These are phyloP conservation scores for Platyscapa corneri DNA, from an alignment of 1,140 invertebrate species.

Conservation along the genomic window DNA sequence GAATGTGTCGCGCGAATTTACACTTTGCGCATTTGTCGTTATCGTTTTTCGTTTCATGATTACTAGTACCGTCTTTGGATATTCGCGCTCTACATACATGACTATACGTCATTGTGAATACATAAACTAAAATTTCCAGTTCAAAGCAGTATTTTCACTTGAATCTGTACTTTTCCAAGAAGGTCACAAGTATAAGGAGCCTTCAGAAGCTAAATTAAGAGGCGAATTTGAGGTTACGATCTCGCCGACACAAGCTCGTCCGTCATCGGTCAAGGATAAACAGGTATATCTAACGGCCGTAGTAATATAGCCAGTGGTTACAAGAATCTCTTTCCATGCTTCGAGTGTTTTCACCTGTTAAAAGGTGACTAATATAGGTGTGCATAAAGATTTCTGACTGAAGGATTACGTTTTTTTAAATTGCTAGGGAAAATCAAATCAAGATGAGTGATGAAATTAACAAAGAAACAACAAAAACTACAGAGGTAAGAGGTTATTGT, in stretches of 20 bases:
- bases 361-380: constrained; percentile 10
- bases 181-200: background rate
- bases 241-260: background rate
- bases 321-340: constrained; percentile 35
- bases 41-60: background rate
- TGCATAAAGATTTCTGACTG: constrained; percentile 3
- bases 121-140: background rate
- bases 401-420: background rate
- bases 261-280: constrained; percentile 41
- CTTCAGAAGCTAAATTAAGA: background rate
- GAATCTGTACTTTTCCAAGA: constrained; percentile 1
- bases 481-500: constrained; percentile 58
- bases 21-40: background rate
- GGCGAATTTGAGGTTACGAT: constrained; percentile 39
- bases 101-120: background rate
- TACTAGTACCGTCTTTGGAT: background rate
- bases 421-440: constrained; percentile 9
- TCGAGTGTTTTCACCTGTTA: constrained; percentile 34
- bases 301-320: background rate
- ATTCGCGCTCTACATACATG: background rate
- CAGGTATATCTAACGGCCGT: background rate
- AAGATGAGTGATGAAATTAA: constrained; percentile 69
- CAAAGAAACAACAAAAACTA: constrained; percentile 61
- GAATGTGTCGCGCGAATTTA: constrained; percentile 19
- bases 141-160: background rate